A percentile compares a stretch with the other conserved stretches of the same genome.
These are phyloP conservation scores for Tigriopus japonicus DNA, from an alignment of 1,140 invertebrate species.

Conservation along the genomic window DNA sequence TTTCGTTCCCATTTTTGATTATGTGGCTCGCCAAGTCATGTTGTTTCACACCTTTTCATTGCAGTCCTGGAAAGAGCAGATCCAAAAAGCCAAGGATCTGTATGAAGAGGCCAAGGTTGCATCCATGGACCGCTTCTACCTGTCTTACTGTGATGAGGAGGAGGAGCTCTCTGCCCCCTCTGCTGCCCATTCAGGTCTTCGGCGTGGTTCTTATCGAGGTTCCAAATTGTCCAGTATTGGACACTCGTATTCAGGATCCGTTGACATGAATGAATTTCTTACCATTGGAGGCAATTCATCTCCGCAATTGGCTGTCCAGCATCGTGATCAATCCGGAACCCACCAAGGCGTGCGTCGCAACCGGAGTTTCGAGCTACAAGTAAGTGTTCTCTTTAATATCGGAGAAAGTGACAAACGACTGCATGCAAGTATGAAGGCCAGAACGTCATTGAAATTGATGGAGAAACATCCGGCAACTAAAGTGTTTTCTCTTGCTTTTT, in stretches of 20 bases:
- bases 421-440: neutral
- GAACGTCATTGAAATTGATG: slow-evolving; percentile 18
- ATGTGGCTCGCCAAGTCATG: neutral
- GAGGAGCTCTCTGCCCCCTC: slow-evolving; percentile 20
- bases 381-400: slow-evolving; percentile 15
- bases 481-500: neutral
- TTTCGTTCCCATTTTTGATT: neutral
- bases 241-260: slow-evolving; percentile 24
- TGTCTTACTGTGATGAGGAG: slow-evolving; percentile 22
- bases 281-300: slow-evolving; percentile 15
- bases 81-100: slow-evolving; percentile 42
- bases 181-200: slow-evolving; percentile 17
- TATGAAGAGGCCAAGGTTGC: slow-evolving; percentile 37
- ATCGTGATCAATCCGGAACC: slow-evolving; percentile 18
- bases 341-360: slow-evolving; percentile 17
- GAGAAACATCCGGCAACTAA: slow-evolving; percentile 16
- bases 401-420: slow-evolving; percentile 4
- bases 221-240: slow-evolving; percentile 23
- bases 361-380: slow-evolving; percentile 13
- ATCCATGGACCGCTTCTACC: slow-evolving; percentile 15
- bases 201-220: slow-evolving; percentile 20
- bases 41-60: slow-evolving; percentile 8
- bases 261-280: slow-evolving; percentile 22
- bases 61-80: slow-evolving; percentile 39
- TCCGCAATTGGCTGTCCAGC: slow-evolving; percentile 17